Evolutionary conservation across 2,113 vertebrate species (phyloP).

Genomic region (Paedocypris sp.): DNA sequence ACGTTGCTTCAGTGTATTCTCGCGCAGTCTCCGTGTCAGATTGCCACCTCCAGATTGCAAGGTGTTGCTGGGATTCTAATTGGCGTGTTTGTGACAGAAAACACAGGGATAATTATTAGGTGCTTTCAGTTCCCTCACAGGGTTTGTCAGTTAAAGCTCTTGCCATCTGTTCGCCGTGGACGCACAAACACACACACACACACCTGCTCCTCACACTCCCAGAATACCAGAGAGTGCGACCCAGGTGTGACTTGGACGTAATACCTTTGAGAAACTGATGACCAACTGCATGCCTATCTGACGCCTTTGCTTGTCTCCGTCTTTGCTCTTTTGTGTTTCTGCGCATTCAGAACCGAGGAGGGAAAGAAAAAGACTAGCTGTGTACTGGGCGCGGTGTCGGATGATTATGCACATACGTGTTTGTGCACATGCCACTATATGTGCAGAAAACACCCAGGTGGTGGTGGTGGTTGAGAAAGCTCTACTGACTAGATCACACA

Average conservation of each 20-base stretch:
- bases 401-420: slow-evolving; percentile 3
- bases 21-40: slow-evolving; percentile 6
- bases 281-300: slow-evolving; percentile 17
- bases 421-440: background rate
- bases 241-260: slow-evolving; percentile 28
- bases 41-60: background rate
- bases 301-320: slow-evolving; percentile 1
- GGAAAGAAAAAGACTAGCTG: background rate
- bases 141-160: slow-evolving; percentile 40
- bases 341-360: slow-evolving; percentile 4
- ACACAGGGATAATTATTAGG: slow-evolving; percentile 38
- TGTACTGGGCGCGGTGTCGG: background rate
- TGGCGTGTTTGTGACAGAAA: slow-evolving; percentile 20
- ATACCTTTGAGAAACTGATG: slow-evolving; percentile 20
- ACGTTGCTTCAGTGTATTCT: slow-evolving; percentile 8
- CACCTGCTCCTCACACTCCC: slow-evolving; percentile 18
- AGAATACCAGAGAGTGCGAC: slow-evolving; percentile 17
- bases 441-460: background rate
- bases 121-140: slow-evolving; percentile 31
- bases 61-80: slow-evolving; percentile 29
- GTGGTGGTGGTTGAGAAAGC: slow-evolving; percentile 5
- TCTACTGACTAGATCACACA: slow-evolving; percentile 3
- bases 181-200: slow-evolving; percentile 22
- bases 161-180: slow-evolving; percentile 30
- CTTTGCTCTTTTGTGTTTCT: slow-evolving; percentile 8